Evolutionary conservation across 2,888 invertebrate genomes (phyloP).

Genomic region (Scaptomyza reducta): DNA sequence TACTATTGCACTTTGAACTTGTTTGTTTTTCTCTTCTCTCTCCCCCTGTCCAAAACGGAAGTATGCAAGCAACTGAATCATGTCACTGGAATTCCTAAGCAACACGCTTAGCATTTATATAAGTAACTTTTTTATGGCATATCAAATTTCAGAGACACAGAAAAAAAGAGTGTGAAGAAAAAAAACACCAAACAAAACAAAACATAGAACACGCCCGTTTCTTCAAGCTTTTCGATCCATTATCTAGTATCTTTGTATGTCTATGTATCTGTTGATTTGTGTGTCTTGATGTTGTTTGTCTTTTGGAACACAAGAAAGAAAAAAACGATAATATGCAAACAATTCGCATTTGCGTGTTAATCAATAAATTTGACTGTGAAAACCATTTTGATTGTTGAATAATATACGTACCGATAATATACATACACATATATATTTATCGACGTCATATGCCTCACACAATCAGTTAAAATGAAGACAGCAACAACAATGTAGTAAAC

Average conservation of each 20-base stretch:
- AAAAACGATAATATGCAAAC: constrained; percentile 74
- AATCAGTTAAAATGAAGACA: constrained; percentile 27
- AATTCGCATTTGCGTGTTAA: constrained; percentile 79
- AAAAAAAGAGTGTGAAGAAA: constrained; percentile 19
- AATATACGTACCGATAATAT: constrained; percentile 57
- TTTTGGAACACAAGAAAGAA: constrained; percentile 45
- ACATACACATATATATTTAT: constrained; percentile 14
- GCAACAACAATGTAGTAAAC: constrained; percentile 17
- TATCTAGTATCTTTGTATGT: constrained; percentile 28
- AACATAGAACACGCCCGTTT: constrained; percentile 54
- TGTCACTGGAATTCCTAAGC: constrained; percentile 52
- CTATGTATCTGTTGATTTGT: constrained; percentile 32
- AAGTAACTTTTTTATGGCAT: constrained; percentile 68
- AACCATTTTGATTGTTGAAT: constrained; percentile 77
- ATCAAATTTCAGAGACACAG: constrained; percentile 61
- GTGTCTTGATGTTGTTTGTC: constrained; percentile 49
- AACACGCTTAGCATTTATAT: constrained; percentile 53
- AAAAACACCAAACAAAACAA: constrained; percentile 27
- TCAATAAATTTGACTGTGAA: constrained; percentile 80
- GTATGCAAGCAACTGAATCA: constrained; percentile 63
- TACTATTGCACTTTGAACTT: constrained; percentile 53
- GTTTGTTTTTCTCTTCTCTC: neutral
- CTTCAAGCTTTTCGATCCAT: constrained; percentile 21
- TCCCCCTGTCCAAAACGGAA: constrained; percentile 58
- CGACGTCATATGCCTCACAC: constrained; percentile 42